Evolutionary conservation across 1,140 invertebrate genomes (phyloP).

Genomic region (Cylas formicarius): DNA sequence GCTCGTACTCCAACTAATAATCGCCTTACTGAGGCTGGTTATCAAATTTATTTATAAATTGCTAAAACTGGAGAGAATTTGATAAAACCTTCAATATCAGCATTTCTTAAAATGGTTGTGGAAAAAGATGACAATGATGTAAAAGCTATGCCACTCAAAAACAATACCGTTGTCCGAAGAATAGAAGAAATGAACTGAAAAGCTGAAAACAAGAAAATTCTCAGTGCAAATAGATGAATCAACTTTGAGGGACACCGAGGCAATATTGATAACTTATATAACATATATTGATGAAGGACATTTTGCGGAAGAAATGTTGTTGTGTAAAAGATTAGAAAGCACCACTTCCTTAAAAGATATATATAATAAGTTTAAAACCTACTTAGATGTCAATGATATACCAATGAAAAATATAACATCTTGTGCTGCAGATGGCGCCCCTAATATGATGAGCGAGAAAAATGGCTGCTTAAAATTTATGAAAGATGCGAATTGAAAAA

Average conservation of each 20-base stretch:
- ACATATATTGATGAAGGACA: slow-evolving; percentile 26
- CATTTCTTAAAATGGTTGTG: slow-evolving; percentile 29
- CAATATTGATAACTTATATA: slow-evolving; percentile 27
- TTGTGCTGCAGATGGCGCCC: slow-evolving; percentile 15
- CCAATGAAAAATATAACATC: slow-evolving; percentile 4
- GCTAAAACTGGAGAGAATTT: slow-evolving; percentile 21
- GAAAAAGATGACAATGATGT: slow-evolving; percentile 22
- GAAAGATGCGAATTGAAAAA: slow-evolving; percentile 24
- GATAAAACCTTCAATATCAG: slow-evolving; percentile 21
- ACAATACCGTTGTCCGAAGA: slow-evolving; percentile 29
- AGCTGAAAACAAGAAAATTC: slow-evolving; percentile 26
- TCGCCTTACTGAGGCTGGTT: slow-evolving; percentile 20
- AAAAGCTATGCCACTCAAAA: slow-evolving; percentile 26
- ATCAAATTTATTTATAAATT: slow-evolving; percentile 21
- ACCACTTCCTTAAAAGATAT: slow-evolving; percentile 29
- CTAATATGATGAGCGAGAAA: slow-evolving; percentile 18
- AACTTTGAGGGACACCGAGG: slow-evolving; percentile 26
- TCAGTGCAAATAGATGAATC: slow-evolving; percentile 29
- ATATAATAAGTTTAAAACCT: slow-evolving; percentile 12
- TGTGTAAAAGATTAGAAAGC: slow-evolving; percentile 31
- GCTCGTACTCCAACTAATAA: slow-evolving; percentile 22
- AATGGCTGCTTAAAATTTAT: slow-evolving; percentile 19
- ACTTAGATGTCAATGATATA: slow-evolving; percentile 6
- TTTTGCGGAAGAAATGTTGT: slow-evolving; percentile 28
- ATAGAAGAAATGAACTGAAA: slow-evolving; percentile 27